Evolutionary conservation across 1,140 invertebrate species (phyloP), one percentile per base, ranked within the genome.

Genomic region (Drosophila aff.): DNA sequence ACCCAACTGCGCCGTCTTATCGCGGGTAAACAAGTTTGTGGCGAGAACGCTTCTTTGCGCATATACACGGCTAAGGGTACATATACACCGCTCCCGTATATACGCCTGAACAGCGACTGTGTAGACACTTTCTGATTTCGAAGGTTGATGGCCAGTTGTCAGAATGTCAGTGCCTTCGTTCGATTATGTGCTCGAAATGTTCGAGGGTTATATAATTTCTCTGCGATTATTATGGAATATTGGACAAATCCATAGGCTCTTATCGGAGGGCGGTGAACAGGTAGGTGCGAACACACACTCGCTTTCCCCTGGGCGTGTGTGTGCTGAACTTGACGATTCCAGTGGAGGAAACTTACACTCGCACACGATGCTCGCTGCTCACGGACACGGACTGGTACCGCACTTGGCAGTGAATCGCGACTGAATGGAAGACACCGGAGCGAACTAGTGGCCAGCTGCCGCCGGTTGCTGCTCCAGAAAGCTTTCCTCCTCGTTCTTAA

Each of bases 381-480:
- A 38, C 50, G 6, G 15, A 53, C 61, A 57, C 61, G 63, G 63
- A 11, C 43, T 21, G 53, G 64, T 89, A 82, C 46, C 83, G 21
- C 21, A 82, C 71, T 80, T 89, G 81, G 86, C 81, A 81, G 81
- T 76, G 78, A 90, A 73, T 52, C 66, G 53, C 84, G 69, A 89
- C 60, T 89, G 63, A 89, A 61, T 21, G 40, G 38, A 59, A 44
- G 40, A 43, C 68, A 43, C 40, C 50, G 53, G 40, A 28, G 43
- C 36, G 40, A 55, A 40, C 21, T 21, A 7, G 46, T 52, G 57
- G 43, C 47, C 62, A 77, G 64, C 69, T 63, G 57, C 53, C 43
- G 52, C 33, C 68, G 62, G 69, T 68, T 89, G 84, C 31, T 58
- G 82, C 74, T 89, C 84, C 78, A 84, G 77, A 75, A 61, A 89